phyloP scores from a whole-genome alignment of 2,888 invertebrate species.

The Ormyrus rosae region DNA sequence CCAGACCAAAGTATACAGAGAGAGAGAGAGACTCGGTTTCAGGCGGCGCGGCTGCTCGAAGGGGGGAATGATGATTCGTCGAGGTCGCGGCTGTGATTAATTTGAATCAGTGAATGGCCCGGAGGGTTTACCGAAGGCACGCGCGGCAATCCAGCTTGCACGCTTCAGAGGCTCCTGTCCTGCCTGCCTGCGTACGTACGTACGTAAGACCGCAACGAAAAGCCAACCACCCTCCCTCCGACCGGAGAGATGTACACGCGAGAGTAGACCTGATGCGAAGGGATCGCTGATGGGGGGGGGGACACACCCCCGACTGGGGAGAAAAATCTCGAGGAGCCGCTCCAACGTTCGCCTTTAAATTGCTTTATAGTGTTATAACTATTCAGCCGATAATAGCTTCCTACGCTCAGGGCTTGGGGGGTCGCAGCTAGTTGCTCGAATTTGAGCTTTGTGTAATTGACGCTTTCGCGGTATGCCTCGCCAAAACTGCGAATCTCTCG shows the following conservation, averaged over 20 bases:
- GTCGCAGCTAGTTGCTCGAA: background rate
- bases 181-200: background rate
- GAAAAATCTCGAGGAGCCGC: conserved; percentile 34
- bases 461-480: too few species aligned
- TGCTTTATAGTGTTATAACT: conserved; percentile 55
- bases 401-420: conserved; percentile 19
- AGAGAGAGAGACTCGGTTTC: background rate
- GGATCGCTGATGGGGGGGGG: background rate
- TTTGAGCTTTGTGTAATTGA: background rate
- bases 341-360: conserved; percentile 38
- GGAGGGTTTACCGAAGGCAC: conserved; percentile 72
- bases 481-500: too few species aligned
- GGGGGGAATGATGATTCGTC: conserved; percentile 44
- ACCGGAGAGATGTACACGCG: background rate
- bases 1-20: background rate
- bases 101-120: conserved; percentile 75
- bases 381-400: conserved; percentile 53
- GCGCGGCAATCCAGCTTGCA: conserved; percentile 55
- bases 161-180: conserved; percentile 54
- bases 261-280: background rate
- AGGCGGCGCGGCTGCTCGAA: background rate
- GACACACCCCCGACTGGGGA: conserved; percentile 5
- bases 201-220: conserved; percentile 65
- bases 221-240: conserved; percentile 59
- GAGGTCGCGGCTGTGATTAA: conserved; percentile 72